Conservation (phyloP, 2,888 invertebrate genomes). For the Lamellibrachia columna region DNA sequence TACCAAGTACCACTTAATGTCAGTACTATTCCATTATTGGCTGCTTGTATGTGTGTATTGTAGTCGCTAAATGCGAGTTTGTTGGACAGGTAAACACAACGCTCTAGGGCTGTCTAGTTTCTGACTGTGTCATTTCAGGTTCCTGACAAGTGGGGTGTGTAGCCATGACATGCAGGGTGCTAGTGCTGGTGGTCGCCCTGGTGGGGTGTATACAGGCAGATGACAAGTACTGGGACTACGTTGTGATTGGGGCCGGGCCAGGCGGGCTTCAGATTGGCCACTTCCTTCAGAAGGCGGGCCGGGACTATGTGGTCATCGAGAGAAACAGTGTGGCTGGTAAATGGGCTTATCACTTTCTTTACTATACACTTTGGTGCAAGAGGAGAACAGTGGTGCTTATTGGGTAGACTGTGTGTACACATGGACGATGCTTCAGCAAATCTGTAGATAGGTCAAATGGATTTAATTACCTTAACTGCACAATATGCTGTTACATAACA, state of each 20-base stretch:
- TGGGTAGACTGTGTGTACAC: too few species aligned
- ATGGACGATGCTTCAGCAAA: too few species aligned
- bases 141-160: background rate
- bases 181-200: background rate
- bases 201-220: background rate
- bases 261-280: constrained; percentile 66
- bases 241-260: constrained; percentile 67
- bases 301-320: constrained; percentile 67
- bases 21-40: background rate
- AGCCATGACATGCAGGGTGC: background rate
- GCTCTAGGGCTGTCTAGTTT: too few species aligned
- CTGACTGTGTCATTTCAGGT: background rate
- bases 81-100: too few species aligned
- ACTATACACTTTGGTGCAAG: too few species aligned
- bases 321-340: constrained; percentile 38
- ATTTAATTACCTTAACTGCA: too few species aligned
- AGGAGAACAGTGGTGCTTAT: too few species aligned
- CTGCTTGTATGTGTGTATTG: background rate
- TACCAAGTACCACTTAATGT: too few species aligned
- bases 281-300: constrained; percentile 56
- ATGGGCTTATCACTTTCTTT: background rate
- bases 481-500: too few species aligned
- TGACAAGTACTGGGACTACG: constrained; percentile 57
- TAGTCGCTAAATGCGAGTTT: too few species aligned
- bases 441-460: too few species aligned